Conservation (phyloP, 2,888 invertebrate species). For the Stenodema calcarata region DNA sequence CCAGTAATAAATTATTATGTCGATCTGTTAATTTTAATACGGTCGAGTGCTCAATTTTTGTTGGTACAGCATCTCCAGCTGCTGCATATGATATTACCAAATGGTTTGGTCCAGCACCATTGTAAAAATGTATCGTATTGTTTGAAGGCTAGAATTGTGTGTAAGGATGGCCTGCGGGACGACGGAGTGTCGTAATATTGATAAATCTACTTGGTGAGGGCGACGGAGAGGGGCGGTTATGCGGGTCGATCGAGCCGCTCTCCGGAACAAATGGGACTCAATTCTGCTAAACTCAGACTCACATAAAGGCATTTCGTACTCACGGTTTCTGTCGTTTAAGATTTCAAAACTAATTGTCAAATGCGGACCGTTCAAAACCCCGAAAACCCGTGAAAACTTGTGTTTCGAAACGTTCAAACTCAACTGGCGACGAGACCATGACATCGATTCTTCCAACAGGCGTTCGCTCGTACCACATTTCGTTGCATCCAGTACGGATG, state of each 20-base stretch:
- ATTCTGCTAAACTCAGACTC: not conserved
- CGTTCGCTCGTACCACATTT: too few species aligned
- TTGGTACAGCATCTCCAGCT: too few species aligned
- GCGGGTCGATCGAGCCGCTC: not conserved
- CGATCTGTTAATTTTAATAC: too few species aligned
- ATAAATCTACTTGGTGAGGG: not conserved
- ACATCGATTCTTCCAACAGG: too few species aligned
- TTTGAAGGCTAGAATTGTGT: not conserved
- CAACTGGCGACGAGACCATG: too few species aligned
- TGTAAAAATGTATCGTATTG: not conserved
- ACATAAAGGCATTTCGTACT: not conserved
- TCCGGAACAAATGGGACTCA: not conserved
- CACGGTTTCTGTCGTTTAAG: not conserved
- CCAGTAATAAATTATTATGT: too few species aligned
- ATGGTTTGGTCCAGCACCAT: too few species aligned
- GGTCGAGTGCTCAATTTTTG: too few species aligned
- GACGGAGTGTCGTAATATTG: not conserved
- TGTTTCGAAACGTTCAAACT: too few species aligned
- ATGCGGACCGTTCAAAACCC: not conserved
- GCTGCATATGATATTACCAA: too few species aligned
- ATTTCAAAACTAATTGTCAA: not conserved
- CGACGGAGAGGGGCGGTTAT: not conserved
- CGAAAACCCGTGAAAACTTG: too few species aligned
- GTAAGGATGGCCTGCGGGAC: not conserved
- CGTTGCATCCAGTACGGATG: too few species aligned